A percentile compares a stretch with the other conserved stretches of the same genome.
Conservation (phyloP, 2,113 vertebrate species). For the Calypte anna region DNA sequence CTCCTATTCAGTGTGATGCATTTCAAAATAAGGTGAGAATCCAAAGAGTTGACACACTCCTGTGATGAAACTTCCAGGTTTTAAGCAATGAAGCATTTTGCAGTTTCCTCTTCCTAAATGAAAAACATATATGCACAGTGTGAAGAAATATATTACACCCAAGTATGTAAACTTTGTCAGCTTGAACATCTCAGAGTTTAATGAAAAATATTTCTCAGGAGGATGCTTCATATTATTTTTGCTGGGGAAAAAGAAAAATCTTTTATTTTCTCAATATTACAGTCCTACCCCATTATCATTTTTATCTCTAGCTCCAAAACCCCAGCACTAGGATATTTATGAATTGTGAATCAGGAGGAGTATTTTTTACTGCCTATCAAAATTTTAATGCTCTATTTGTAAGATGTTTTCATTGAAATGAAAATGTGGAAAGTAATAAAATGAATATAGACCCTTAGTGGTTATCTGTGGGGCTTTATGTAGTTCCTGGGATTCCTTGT, state of each 20-base stretch:
- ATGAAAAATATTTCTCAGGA: background rate
- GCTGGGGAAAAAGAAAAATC: background rate
- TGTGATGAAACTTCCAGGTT: constrained; percentile 17
- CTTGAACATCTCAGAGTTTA: background rate
- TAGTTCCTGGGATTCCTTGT: background rate
- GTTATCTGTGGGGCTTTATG: background rate
- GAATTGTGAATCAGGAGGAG: background rate
- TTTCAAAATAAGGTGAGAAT: constrained; percentile 10
- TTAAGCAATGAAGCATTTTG: constrained; percentile 23
- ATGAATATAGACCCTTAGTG: background rate
- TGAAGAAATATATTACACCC: background rate
- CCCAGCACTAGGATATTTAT: background rate
- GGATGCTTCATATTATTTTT: background rate
- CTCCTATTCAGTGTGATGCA: background rate
- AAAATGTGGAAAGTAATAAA: background rate
- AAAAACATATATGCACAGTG: background rate
- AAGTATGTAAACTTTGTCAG: constrained; percentile 28
- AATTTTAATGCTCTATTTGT: background rate
- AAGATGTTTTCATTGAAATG: background rate
- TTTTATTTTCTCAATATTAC: background rate
- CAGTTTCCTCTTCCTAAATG: constrained; percentile 35
- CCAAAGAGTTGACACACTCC: constrained; percentile 33
- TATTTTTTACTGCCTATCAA: background rate
- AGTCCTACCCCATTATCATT: background rate
- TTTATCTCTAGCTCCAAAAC: background rate